Conservation (phyloP, 1,140 invertebrate species). For the Drosophila obscura region DNA sequence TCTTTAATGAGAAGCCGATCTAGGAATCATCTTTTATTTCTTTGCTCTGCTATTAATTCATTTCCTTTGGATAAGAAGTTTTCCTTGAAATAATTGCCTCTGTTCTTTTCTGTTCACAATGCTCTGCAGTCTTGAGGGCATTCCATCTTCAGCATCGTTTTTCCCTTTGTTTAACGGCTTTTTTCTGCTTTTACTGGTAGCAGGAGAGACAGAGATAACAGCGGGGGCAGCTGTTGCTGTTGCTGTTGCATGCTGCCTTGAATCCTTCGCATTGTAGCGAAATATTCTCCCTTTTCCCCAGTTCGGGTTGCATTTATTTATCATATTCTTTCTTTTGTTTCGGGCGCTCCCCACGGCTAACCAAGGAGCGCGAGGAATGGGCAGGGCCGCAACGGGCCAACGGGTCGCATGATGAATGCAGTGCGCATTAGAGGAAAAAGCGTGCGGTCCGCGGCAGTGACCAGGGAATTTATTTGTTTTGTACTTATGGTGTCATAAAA, state of each 20-base stretch:
- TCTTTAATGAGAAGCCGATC: neutral
- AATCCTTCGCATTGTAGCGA: constrained; percentile 46
- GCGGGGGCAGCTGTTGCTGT: constrained; percentile 21
- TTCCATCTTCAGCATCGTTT: neutral
- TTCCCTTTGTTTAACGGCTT: neutral
- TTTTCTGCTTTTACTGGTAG: constrained; percentile 6
- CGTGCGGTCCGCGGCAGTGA: constrained; percentile 34
- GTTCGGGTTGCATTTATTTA: constrained; percentile 64
- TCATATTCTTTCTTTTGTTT: constrained; percentile 67
- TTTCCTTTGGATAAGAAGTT: too few relatives aligned
- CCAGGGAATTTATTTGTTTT: constrained; percentile 79
- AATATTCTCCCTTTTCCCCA: constrained; percentile 37
- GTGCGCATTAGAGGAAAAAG: constrained; percentile 65
- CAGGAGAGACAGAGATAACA: neutral
- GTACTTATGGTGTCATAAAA: constrained; percentile 82
- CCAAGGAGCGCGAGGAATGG: too few relatives aligned
- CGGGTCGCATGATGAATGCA: constrained; percentile 78
- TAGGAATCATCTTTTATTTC: neutral
- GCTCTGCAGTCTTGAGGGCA: neutral
- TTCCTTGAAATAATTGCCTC: too few relatives aligned
- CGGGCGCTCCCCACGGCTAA: neutral
- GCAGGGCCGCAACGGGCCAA: constrained; percentile 45
- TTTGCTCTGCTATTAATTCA: too few relatives aligned
- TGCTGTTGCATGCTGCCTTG: constrained; percentile 50
- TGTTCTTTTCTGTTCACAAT: too few relatives aligned